Percentiles rank a stretch among this genome's conserved stretches.
These are phyloP conservation scores for Micrasema longulum DNA, from an alignment of 1,140 invertebrate genomes.

Conservation along the genomic window DNA sequence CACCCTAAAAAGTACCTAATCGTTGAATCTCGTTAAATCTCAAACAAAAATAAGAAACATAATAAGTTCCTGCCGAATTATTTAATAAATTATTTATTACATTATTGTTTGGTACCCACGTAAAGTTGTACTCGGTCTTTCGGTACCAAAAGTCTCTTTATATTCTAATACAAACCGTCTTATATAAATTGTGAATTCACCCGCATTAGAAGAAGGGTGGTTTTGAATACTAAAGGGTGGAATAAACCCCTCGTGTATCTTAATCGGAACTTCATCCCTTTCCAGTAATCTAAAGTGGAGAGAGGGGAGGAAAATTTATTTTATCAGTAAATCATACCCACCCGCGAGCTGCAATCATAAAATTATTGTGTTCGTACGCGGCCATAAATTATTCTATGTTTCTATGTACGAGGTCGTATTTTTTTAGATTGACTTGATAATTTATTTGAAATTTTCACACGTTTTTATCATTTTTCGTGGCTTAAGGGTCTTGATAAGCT, in stretches of 20 bases:
- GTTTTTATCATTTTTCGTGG: too few species aligned
- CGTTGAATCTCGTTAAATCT: too few species aligned
- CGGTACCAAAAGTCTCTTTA: neutral
- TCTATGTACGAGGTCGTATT: too few species aligned
- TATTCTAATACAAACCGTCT: constrained; percentile 4
- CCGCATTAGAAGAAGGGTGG: constrained; percentile 31
- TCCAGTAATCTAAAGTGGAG: neutral
- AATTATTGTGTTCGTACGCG: constrained; percentile 9
- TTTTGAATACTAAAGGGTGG: constrained; percentile 41
- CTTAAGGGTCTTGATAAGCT: too few species aligned
- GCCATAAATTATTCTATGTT: neutral
- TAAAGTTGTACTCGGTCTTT: too few species aligned
- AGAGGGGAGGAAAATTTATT: constrained; percentile 29
- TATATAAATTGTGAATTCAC: constrained; percentile 10
- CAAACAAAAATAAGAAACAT: too few species aligned
- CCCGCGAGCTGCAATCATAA: constrained; percentile 35
- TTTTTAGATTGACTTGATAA: too few species aligned
- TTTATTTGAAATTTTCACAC: too few species aligned
- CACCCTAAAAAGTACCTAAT: too few species aligned
- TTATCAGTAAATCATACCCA: constrained; percentile 48
- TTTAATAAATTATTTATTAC: too few species aligned
- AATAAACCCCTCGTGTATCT: constrained; percentile 30
- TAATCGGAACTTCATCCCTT: constrained; percentile 41
- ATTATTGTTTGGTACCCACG: too few species aligned
- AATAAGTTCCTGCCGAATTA: too few species aligned